Percentiles rank a stretch among this genome's conserved stretches.
Evolutionary conservation across 2,113 vertebrate genomes (phyloP).

Genomic region (Coregonus clupeaformis): DNA sequence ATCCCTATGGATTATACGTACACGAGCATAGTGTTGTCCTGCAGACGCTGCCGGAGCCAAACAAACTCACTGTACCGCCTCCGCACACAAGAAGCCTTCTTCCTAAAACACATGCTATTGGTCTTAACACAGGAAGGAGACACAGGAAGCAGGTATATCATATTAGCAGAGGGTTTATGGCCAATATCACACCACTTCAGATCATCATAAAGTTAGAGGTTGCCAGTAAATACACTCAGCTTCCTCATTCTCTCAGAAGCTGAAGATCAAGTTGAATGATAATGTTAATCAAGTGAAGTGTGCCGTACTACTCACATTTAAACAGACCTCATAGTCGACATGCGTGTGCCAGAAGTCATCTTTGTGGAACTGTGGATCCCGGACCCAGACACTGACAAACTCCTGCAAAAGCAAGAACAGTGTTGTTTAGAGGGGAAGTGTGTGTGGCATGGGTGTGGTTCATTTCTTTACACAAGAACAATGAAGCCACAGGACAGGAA

Average conservation of each 20-base stretch:
- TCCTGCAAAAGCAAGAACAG: slow-evolving; percentile 76
- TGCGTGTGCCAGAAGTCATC: slow-evolving; percentile 86
- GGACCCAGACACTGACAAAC: slow-evolving; percentile 85
- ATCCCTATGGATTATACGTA: slow-evolving; percentile 60
- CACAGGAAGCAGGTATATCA: background rate
- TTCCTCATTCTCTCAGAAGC: background rate
- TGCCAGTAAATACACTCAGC: background rate
- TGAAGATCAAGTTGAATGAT: background rate
- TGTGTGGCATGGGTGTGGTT: too few relatives aligned
- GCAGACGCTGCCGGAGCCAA: slow-evolving; percentile 90
- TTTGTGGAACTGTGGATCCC: slow-evolving; percentile 82
- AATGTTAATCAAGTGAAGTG: background rate
- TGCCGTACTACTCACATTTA: slow-evolving; percentile 81
- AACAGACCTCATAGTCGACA: slow-evolving; percentile 88
- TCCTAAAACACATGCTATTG: slow-evolving; percentile 94
- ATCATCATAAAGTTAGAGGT: background rate
- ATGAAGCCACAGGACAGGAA: too few relatives aligned
- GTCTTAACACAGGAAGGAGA: slow-evolving; percentile 68
- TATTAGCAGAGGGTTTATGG: too few relatives aligned
- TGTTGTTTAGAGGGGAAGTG: background rate
- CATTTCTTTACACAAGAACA: too few relatives aligned
- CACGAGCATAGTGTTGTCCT: slow-evolving; percentile 86
- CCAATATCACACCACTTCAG: too few relatives aligned
- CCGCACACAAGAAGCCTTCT: slow-evolving; percentile 88
- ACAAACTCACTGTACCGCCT: slow-evolving; percentile 92